Evolutionary conservation across 2,888 invertebrate genomes (phyloP), one percentile per base, ranked within the genome.

Genomic region (Himalopsyche tibetana): DNA sequence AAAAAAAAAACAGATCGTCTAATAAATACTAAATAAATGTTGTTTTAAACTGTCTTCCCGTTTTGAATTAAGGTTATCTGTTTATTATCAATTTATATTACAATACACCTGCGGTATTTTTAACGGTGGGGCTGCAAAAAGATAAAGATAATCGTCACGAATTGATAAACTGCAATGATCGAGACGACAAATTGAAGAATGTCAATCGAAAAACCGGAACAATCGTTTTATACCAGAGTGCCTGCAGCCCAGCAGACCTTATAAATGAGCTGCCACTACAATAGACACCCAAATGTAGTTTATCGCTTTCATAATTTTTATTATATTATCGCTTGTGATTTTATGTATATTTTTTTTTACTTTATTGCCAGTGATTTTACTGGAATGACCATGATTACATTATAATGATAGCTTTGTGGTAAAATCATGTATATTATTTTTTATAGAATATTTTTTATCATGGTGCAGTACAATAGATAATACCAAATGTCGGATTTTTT

Each of bases 1-100:
- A 15, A 12, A 15, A 51, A 12, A 51, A 51, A 51, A 51, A 2
- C 6, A 45, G 8, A 45, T 5, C 9, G 11, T 9, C 51, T 51
- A 2, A 51, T 4, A 2, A 51, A 15, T 15, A 12, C 3, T 15
- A 51, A 51, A 15, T 51, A 15, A 51, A 36, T 6, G 36, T 74
- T 38, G 15, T 74, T 74, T 74, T 74, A 74, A 74, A 74, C 74
- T 74, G 74, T 74, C 74, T 74, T 74, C 74, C 74, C 74, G 38
- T 74, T 28, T 74, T 74, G 9, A 15, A 9, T 51, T 74, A 36
- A 74, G 28, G 38, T 74, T 12, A 74, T 15, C 38, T 74, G 28
- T 74, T n/a, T n/a, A n/a, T n/a, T 74, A 74, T 74, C 74, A 74
- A 5, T 74, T 74, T 36, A 74, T 51, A 15, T 51, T 74, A 36